Base-by-base conservation (phyloP, 2,888 invertebrate species). In the Trissolcus japonicus region DNA sequence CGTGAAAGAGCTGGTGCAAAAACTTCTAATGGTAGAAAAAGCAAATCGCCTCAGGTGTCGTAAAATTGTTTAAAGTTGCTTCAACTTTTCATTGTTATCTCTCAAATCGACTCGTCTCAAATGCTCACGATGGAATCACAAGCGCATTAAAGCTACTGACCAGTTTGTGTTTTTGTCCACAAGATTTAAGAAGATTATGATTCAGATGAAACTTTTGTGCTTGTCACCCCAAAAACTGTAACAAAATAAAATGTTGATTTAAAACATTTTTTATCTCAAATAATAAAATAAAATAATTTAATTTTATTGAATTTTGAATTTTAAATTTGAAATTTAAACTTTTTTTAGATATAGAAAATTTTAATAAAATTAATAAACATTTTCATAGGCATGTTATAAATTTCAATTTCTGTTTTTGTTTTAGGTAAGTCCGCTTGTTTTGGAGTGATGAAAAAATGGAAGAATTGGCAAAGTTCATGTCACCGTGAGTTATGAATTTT, bases 11-110 rank as follows among this genome's bases (percentile, higher is more conserved):
- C 61, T 65, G 66, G 71, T 48, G 43, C 61, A 61, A 66, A 76
- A 76, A 76, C 71, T 76, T 76, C 66, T 76, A 76, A 76, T 76
- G 76, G 57, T 57, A 61, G 76, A 61, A 76, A 71, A 65, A 57
- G 71, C 61, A 68, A 55, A 48, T 43, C 50, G 71, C 76, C 62
- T 54, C 41, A 62, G 67, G 71, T 71, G 76, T 76, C 71, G 51
- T 72, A 62, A 76, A 76, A 72, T 76, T 76, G 62, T 72, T 76
- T 71, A 76, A 76, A 72, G 62, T 59, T 43, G 69, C 7, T 7
- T 60, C 46, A 69, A 76, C 54, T 65, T 60, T 35, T 11, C 51
- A 57, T 76, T 76, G 76, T 76, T 63, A 53, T 14, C 50, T 21
- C 43, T 19, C 43, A 53, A 59, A 65, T 51, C 46, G 63, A 54